Base-by-base conservation (phyloP, 2,113 vertebrate genomes). In the Colossoma macropomum region DNA sequence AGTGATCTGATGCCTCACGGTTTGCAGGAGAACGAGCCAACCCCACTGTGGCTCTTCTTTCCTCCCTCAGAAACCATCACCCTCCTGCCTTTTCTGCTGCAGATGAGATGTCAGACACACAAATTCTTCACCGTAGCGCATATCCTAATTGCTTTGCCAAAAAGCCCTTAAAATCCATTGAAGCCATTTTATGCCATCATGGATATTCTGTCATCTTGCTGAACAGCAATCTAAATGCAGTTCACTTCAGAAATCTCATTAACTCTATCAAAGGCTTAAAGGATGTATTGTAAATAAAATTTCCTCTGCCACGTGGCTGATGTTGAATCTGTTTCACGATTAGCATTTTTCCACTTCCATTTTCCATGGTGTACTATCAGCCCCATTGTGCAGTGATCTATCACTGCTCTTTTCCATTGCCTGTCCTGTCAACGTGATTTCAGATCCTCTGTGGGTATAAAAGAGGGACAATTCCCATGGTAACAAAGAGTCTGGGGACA, bases 171-270 rank as follows among this genome's bases (percentile, higher is more conserved):
- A 80, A 75, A 82, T 87, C 90, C 86, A 87, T 45, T 38, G 17
- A 85, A 90, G 21, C 17, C 45, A 87, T 87, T 63, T 52, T 70
- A 76, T 85, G 73, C 56, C 54, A 88, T 92, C 87, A 92, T 89
- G 90, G 89, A 87, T 87, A 86, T 62, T 89, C 87, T 91, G 88
- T 93, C 91, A 87, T 85, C 38, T 56, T 34, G 13, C 86, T 88
- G 89, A 91, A 91, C 87, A 89, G 87, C 87, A 85, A 91, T 92
- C 91, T 92, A 92, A 93, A 93, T 92, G 87, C 90, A 83, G 79
- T 89, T 92, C 88, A 86, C 84, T 90, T 89, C 81, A 91, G 91
- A 92, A 92, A 94, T 93, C 89, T 92, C 89, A 92, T 93, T 93
- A 92, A 92, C 89, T 88, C 75, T 80, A 84, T 88, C 91, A 92